Conservation (phyloP, 2,797 vertebrate genomes). For the Myiothlypis coronata region DNA sequence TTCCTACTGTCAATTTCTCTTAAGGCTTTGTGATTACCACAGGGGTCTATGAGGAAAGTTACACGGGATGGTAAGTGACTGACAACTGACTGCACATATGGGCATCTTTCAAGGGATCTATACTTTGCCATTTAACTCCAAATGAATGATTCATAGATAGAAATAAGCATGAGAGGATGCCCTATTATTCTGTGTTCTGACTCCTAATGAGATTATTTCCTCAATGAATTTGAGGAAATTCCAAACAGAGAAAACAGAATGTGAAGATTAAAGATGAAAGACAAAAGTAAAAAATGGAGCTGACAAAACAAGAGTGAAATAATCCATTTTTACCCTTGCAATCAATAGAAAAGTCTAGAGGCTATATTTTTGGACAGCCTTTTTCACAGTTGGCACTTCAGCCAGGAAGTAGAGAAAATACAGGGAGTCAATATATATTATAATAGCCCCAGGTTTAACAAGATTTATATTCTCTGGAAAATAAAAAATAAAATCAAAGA, state of each 20-base stretch:
- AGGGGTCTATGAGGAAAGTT: neutral
- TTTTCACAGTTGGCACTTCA: neutral
- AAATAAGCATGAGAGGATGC: neutral
- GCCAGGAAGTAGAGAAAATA: neutral
- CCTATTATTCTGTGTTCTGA: neutral
- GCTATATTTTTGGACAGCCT: neutral
- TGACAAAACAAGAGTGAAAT: neutral
- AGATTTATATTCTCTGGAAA: neutral
- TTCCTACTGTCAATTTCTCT: neutral
- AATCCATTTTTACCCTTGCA: neutral
- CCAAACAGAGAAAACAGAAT: neutral
- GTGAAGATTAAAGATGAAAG: neutral
- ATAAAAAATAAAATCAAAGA: neutral
- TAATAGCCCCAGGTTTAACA: neutral
- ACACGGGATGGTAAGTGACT: neutral
- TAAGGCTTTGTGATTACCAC: neutral
- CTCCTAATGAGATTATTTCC: neutral
- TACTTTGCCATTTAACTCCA: neutral
- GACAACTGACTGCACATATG: neutral
- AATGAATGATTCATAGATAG: neutral
- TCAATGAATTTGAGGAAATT: neutral
- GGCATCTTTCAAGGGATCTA: neutral
- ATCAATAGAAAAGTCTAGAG: neutral
- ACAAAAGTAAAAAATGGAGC: neutral
- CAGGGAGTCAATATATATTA: neutral